phyloP scores from a whole-genome alignment of 2,888 invertebrate species.

The Tenthredo amoena region DNA sequence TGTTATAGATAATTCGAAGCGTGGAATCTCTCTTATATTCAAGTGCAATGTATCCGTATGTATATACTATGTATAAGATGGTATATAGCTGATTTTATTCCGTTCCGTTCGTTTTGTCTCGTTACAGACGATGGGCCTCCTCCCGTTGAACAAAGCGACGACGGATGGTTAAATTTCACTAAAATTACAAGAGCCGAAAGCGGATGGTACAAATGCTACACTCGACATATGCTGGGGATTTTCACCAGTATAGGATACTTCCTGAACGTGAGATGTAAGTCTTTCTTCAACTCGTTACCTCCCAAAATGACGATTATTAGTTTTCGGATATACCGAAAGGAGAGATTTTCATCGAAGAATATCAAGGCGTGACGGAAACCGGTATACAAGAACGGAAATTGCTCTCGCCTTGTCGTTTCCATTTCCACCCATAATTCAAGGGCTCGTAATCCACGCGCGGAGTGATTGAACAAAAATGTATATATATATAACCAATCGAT shows the following conservation, averaged over 20 bases:
- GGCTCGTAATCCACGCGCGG: neutral
- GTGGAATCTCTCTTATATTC: neutral
- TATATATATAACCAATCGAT: neutral
- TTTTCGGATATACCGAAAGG: neutral
- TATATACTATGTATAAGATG: too few species aligned
- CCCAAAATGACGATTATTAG: neutral
- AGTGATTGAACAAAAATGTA: neutral
- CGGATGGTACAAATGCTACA: conserved; percentile 96
- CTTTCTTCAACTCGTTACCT: conserved; percentile 56
- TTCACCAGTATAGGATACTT: conserved; percentile 95
- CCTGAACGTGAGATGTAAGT: conserved; percentile 93
- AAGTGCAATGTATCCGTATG: neutral
- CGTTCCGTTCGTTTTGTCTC: conserved; percentile 44
- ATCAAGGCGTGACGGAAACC: conserved; percentile 68
- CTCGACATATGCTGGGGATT: conserved; percentile 89
- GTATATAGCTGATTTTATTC: neutral
- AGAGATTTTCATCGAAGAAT: neutral
- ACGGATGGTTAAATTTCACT: conserved; percentile 92
- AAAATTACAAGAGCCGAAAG: conserved; percentile 89
- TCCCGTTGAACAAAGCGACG: conserved; percentile 84
- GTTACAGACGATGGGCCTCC: conserved; percentile 76
- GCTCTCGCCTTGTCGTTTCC: conserved; percentile 71
- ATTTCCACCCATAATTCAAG: conserved; percentile 58
- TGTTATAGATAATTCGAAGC: neutral
- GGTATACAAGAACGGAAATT: conserved; percentile 74